These are phyloP conservation scores for Vannuccia rotundouncinata DNA, from an alignment of 2,888 invertebrate genomes.

Conservation along the genomic window DNA sequence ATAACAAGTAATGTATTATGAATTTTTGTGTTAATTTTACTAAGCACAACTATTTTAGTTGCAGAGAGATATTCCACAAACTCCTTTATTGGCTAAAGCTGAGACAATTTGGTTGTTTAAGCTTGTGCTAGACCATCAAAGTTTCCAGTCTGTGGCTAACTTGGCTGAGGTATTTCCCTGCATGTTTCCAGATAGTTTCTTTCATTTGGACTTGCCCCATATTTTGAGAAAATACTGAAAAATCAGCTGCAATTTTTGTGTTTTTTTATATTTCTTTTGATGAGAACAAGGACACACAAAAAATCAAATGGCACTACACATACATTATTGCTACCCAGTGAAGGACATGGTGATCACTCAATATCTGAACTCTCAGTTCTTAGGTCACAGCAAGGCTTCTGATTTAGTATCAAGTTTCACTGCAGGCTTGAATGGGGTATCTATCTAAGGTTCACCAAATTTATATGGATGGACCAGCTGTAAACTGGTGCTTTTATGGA, in stretches of 20 bases:
- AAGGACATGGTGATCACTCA: slow-evolving; percentile 14
- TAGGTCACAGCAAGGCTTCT: slow-evolving; percentile 3
- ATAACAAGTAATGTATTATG: too few relatives aligned
- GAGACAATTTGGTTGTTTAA: slow-evolving; percentile 21
- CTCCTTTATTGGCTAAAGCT: slow-evolving; percentile 10
- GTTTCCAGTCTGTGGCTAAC: slow-evolving; percentile 10
- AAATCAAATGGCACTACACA: slow-evolving; percentile 25
- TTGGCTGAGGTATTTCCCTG: slow-evolving; percentile 16
- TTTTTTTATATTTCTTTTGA: slow-evolving; percentile 17
- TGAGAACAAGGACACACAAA: slow-evolving; percentile 32
- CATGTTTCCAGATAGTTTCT: slow-evolving; percentile 2
- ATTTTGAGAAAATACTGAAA: slow-evolving; percentile 33
- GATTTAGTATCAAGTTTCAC: slow-evolving; percentile 19
- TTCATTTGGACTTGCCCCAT: slow-evolving; percentile 14
- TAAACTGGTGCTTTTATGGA: slow-evolving; percentile 4
- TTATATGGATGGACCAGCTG: slow-evolving; percentile 29
- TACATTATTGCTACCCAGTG: background rate
- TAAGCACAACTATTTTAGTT: too few relatives aligned
- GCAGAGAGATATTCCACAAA: background rate
- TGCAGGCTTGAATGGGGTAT: background rate
- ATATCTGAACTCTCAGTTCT: slow-evolving; percentile 22
- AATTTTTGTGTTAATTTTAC: too few relatives aligned
- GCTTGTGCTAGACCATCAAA: slow-evolving; percentile 24
- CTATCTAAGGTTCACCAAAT: slow-evolving; percentile 31
- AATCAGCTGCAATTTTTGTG: slow-evolving; percentile 8